Conservation (phyloP, 2,888 invertebrate species). For the Ariolimax columbianus region DNA sequence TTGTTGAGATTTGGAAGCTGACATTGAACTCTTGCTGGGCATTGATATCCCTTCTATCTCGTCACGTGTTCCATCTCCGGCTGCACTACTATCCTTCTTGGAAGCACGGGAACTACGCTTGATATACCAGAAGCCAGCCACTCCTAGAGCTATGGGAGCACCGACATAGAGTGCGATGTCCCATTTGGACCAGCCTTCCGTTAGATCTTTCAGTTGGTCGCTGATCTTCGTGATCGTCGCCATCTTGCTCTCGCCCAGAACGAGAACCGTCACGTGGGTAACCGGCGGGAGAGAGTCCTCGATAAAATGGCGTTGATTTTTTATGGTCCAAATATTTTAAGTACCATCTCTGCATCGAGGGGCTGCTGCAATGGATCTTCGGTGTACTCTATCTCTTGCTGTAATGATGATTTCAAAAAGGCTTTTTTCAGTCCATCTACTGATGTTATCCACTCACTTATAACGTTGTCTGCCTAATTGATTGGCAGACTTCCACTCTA, state of each 20-base stretch:
- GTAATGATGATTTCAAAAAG: too few species aligned
- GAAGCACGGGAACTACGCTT: slow-evolving; percentile 62
- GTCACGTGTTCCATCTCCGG: background rate
- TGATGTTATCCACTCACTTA: too few species aligned
- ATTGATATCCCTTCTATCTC: background rate
- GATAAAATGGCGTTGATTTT: background rate
- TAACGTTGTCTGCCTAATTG: too few species aligned
- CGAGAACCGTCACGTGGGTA: slow-evolving; percentile 47
- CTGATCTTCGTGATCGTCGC: slow-evolving; percentile 49
- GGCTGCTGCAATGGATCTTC: too few species aligned
- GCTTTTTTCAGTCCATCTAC: too few species aligned
- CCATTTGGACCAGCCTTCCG: slow-evolving; percentile 83
- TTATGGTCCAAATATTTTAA: background rate
- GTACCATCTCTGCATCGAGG: too few species aligned
- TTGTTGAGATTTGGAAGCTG: background rate
- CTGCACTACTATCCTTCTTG: background rate
- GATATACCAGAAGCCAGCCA: slow-evolving; percentile 87
- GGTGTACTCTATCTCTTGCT: too few species aligned
- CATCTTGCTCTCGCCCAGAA: slow-evolving; percentile 53
- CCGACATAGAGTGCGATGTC: slow-evolving; percentile 91
- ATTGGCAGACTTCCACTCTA: too few species aligned
- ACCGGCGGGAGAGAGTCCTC: background rate
- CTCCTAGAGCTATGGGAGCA: slow-evolving; percentile 89
- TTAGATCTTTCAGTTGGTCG: slow-evolving; percentile 55
- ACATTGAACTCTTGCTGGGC: background rate